Evolutionary conservation across 2,113 vertebrate genomes (phyloP).

Genomic region (Aspiorhynchus laticeps): DNA sequence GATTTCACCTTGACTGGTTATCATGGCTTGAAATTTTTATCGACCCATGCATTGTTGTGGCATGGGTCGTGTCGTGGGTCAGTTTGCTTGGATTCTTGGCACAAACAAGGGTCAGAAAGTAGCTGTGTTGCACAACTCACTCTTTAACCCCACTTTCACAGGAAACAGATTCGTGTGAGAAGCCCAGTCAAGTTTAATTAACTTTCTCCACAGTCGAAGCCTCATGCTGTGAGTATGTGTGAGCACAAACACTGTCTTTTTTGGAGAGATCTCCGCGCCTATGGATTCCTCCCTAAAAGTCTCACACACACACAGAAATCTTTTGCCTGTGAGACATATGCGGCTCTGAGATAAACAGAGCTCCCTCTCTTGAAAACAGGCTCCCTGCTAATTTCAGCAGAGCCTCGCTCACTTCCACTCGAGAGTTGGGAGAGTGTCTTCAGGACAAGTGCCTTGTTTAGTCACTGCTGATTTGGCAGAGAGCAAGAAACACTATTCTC

Average conservation of each 20-base stretch:
- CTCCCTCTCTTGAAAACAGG: constrained; percentile 46
- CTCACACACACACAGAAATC: constrained; percentile 2
- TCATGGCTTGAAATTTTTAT: not conserved
- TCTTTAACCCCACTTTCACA: constrained; percentile 6
- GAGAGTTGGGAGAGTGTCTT: constrained; percentile 42
- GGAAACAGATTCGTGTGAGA: not conserved
- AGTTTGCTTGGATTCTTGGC: not conserved
- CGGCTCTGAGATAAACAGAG: constrained; percentile 44
- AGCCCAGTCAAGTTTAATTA: constrained; percentile 12
- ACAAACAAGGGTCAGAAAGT: not conserved
- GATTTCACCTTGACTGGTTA: constrained; percentile 7
- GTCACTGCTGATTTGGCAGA: constrained; percentile 31
- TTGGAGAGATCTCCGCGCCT: not conserved
- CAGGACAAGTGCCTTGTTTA: constrained; percentile 27
- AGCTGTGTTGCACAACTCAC: not conserved
- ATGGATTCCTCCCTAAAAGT: not conserved
- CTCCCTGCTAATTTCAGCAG: constrained; percentile 34
- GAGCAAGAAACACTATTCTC: not conserved
- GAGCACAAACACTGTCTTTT: constrained; percentile 16
- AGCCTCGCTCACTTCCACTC: constrained; percentile 34
- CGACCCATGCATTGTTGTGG: not conserved
- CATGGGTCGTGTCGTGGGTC: not conserved
- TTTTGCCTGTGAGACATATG: constrained; percentile 36
- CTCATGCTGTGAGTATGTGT: constrained; percentile 6
- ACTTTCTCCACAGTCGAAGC: not conserved